Evolutionary conservation across 1,140 invertebrate species (phyloP).

Genomic region (Colletes gigas): DNA sequence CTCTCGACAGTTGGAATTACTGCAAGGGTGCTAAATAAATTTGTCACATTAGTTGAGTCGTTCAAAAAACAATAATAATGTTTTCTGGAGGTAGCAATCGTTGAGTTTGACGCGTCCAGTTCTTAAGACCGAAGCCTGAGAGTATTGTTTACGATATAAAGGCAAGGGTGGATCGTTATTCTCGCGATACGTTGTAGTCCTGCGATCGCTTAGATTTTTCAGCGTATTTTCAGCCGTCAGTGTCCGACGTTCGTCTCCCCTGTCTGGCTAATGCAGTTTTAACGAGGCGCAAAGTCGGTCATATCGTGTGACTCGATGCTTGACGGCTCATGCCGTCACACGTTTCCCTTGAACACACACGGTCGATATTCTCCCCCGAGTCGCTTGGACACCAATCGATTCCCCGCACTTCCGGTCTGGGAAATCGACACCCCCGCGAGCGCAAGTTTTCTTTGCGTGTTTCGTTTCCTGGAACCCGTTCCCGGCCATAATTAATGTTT

Average conservation of each 20-base stretch:
- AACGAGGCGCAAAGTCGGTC: constrained; percentile 66
- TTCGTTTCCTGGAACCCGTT: neutral
- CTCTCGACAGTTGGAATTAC: too few species aligned
- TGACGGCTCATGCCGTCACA: constrained; percentile 29
- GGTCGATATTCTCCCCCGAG: constrained; percentile 24
- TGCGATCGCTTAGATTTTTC: neutral
- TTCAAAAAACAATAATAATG: too few species aligned
- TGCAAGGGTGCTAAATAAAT: too few species aligned
- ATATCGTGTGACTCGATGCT: constrained; percentile 45
- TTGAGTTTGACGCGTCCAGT: too few species aligned
- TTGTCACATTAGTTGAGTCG: too few species aligned
- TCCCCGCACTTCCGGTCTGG: constrained; percentile 13
- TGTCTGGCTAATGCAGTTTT: constrained; percentile 63
- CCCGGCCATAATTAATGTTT: too few species aligned
- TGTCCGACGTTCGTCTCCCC: constrained; percentile 29
- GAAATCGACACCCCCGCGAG: constrained; percentile 32
- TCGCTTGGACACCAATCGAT: constrained; percentile 24
- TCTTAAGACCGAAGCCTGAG: too few species aligned
- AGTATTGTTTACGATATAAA: too few species aligned
- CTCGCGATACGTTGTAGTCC: too few species aligned
- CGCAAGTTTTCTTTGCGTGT: neutral
- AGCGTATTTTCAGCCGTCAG: constrained; percentile 41
- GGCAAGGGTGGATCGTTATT: too few species aligned
- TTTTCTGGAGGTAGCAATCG: too few species aligned
- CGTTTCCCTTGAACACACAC: constrained; percentile 24